These are phyloP conservation scores for Leptocoma aspasia DNA, from an alignment of 2,113 vertebrate species.

Conservation along the genomic window DNA sequence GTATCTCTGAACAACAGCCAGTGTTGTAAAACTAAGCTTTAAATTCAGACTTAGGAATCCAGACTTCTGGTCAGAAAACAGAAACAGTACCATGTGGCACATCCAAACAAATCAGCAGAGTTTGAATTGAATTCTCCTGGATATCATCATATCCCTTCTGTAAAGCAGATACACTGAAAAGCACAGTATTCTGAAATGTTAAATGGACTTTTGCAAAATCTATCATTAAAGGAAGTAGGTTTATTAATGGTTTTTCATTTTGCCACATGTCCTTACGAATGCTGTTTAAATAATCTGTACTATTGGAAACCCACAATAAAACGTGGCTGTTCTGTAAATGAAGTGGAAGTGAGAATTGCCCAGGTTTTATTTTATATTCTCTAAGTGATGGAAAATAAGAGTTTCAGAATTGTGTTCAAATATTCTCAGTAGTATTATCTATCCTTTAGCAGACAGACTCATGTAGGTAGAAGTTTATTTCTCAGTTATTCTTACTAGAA, in stretches of 20 bases:
- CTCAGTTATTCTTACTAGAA: background rate
- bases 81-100: background rate
- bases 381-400: background rate
- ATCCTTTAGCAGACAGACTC: background rate
- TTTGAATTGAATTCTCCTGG: background rate
- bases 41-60: background rate
- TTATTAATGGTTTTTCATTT: background rate
- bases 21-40: background rate
- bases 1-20: background rate
- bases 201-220: background rate
- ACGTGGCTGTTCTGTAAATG: background rate
- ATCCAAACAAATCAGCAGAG: background rate
- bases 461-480: background rate
- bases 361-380: background rate
- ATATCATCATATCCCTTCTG: background rate
- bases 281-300: background rate
- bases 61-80: background rate
- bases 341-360: background rate
- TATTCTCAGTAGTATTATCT: background rate
- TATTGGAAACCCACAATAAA: background rate
- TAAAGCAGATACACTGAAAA: background rate
- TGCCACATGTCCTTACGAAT: background rate
- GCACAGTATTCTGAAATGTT: background rate
- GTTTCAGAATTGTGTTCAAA: background rate
- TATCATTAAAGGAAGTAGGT: background rate